Base-by-base conservation (phyloP, 2,888 invertebrate species). In the Ashinkailepas kermadecensis region DNA sequence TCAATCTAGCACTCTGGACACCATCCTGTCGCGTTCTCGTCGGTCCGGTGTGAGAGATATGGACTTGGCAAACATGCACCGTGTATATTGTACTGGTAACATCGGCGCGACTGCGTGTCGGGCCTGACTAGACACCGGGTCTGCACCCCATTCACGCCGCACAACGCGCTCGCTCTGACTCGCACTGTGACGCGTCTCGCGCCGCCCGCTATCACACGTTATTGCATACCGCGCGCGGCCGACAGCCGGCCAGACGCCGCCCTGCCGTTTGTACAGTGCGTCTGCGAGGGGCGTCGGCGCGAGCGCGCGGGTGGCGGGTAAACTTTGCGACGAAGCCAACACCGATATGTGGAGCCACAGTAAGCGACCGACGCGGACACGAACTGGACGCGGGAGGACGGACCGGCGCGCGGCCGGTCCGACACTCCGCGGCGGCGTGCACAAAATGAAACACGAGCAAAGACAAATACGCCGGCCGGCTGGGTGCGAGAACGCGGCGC, bases 51-150 rank as follows among this genome's bases (percentile, higher is more conserved):
- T 39, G 39, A 39, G 4, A 39, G 39, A 39, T 4, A 39, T 39
- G 4, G 2, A 39, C 2, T 39, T 39, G 39, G 39, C 39, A 39
- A 39, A 81, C 57, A 81, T 58, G 23, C 78, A 80, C 21, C 80
- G 54, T 18, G 56, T 57, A 23, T 81, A 81, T 81, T 64, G 81
- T 79, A 58, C 79, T 59, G 23, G 25, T 58, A 79, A 23, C 79
- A 79, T 79, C 12, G 58, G 15, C 58, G 23, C 57, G 79, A 67
- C 15, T 67, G 21, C 7, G 65, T 67, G 65, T 21, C n/a, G 15
- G 15, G n/a, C n/a, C 23, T 79, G 58, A 79, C 79, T 58, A 79
- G 56, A 74, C 56, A 23, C 74, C 10, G 70, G 56, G 58, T 39
- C 0, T 10, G 57, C 57, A 39, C 79, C 58, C 58, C 56, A 13